Base-by-base conservation (phyloP, 2,797 vertebrate genomes). In the Helicolenus hilgendorfi region DNA sequence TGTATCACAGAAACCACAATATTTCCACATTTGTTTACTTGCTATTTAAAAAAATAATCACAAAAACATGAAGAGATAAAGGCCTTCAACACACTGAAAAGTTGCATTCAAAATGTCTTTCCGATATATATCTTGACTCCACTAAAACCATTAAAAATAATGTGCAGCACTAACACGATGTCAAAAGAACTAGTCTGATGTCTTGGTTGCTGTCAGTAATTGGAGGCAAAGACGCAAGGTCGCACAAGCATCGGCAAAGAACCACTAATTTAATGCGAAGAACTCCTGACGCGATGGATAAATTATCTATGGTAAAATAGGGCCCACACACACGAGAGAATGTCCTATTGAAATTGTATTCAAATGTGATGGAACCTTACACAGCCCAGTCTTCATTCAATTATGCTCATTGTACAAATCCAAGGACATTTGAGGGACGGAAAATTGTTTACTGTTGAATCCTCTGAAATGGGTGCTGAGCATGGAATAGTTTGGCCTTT, bases 381-480 rank as follows among this genome's bases (percentile, higher is more conserved):
- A 83, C 67, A 96, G 92, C 35, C 65, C 53, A 56, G 67, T 91
- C 80, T 79, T 92, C 70, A 85, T 91, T 93, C 71, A 95, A 85
- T 90, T 93, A 89, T 59, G 59, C 56, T 68, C 89, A 89, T 49
- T 77, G 80, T 89, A 81, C 49, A 90, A 84, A 95, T 88, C 77
- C 93, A 96, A 95, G 94, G 89, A 91, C 90, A 88, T 92, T 89
- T 68, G 79, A 91, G 89, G 7, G 77, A 80, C 74, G 74, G 35
- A 89, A 95, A 96, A 93, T 71, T 84, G 84, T 96, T 96, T 92
- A 93, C 73, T 41, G 64, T 73, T 65, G 62, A 83, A 94, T 94
- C 70, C 78, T 88, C 89, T 92, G 59, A 92, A 94, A 85, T 64
- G 80, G 75, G 49, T 86, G 79, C 68, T 20, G 77, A 88, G 83